Evolutionary conservation across 2,113 vertebrate species (phyloP).

Genomic region (Lycaon pictus): DNA sequence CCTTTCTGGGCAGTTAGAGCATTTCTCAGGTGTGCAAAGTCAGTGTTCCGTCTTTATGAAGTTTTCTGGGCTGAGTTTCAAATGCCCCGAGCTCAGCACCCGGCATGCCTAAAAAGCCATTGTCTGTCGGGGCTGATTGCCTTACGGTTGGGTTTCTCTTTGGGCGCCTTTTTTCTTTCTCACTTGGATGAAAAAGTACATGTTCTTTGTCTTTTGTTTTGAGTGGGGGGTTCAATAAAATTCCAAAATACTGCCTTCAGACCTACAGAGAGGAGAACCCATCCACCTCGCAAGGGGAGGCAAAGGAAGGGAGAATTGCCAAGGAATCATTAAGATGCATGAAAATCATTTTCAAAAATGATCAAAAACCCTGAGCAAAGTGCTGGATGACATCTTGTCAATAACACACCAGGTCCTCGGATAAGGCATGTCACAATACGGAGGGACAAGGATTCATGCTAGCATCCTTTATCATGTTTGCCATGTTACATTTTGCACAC

Average conservation of each 20-base stretch:
- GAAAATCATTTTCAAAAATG: neutral
- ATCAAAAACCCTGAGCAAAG: neutral
- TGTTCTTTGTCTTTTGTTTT: neutral
- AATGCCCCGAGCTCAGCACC: conserved; percentile 64
- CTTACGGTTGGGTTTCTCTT: conserved; percentile 8
- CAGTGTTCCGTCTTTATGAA: conserved; percentile 58
- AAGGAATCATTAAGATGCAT: neutral
- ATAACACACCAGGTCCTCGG: neutral
- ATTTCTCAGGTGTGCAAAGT: conserved; percentile 51
- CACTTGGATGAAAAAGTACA: neutral
- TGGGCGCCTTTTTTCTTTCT: conserved; percentile 6
- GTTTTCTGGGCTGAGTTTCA: conserved; percentile 67
- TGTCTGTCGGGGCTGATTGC: neutral
- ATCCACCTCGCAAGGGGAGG: neutral
- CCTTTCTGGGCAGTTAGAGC: neutral
- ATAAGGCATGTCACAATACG: accelerated
- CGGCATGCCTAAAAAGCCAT: conserved; percentile 52
- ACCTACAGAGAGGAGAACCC: neutral
- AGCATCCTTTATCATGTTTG: neutral
- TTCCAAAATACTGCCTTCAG: neutral
- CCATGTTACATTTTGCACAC: neutral
- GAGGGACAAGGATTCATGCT: too few relatives aligned
- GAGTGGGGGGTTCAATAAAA: neutral
- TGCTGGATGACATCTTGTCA: accelerated
- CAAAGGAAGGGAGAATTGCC: neutral